Conservation (phyloP, 2,113 vertebrate species). For the Bos javanicus region DNA sequence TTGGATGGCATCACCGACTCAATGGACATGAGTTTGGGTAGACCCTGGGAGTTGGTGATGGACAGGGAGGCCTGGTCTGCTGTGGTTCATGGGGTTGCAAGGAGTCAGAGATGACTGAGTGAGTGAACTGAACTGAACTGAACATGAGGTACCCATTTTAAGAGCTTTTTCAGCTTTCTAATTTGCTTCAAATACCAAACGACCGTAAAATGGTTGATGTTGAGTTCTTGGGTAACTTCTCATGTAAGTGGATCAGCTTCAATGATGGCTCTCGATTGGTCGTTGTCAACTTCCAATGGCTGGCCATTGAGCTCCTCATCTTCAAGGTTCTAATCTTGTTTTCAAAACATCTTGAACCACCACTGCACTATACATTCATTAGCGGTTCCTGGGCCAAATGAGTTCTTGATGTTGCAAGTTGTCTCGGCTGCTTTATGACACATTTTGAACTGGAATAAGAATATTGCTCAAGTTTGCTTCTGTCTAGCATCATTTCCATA, state of each 20-base stretch:
- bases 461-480: not conserved
- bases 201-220: not conserved
- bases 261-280: not conserved
- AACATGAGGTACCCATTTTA: not conserved
- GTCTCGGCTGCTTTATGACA: not conserved
- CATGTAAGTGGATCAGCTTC: not conserved
- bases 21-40: too few relatives aligned
- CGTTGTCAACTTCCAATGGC: not conserved
- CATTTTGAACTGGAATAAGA: not conserved
- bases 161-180: not conserved
- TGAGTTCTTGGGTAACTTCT: not conserved
- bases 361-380: not conserved
- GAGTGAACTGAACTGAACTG: not conserved
- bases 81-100: too few relatives aligned
- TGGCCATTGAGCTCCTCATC: not conserved
- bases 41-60: too few relatives aligned
- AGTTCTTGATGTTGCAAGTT: not conserved
- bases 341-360: not conserved
- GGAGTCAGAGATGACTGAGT: accelerated
- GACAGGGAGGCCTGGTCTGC: too few relatives aligned
- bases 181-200: not conserved
- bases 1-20: too few relatives aligned
- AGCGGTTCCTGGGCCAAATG: not conserved
- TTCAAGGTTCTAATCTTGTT: not conserved
- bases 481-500: not conserved